Percentiles rank a stretch among this genome's conserved stretches.
Conservation (phyloP, 2,888 invertebrate species). For the Esperia sulphurella region DNA sequence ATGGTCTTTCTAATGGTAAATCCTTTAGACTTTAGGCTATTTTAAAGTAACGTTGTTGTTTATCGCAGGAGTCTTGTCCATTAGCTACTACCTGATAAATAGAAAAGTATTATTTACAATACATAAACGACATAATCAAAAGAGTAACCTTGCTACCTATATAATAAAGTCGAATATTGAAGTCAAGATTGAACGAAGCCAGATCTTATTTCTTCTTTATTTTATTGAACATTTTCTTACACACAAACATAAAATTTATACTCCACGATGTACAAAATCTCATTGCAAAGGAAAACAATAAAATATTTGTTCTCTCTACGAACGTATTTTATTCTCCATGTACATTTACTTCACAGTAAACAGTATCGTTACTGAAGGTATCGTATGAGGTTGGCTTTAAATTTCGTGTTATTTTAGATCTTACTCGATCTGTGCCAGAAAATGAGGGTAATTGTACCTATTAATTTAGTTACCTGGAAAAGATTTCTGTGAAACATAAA, state of each 20-base stretch:
- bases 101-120: too few species aligned
- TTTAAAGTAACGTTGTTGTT: too few species aligned
- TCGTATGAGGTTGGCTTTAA: not conserved
- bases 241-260: not conserved
- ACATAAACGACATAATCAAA: too few species aligned
- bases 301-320: constrained; percentile 16
- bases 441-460: too few species aligned
- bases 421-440: not conserved
- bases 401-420: not conserved
- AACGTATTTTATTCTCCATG: constrained; percentile 2
- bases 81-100: too few species aligned
- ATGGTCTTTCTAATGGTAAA: too few species aligned
- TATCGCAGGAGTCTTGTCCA: too few species aligned
- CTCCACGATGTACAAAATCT: constrained; percentile 4
- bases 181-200: not conserved
- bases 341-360: constrained; percentile 4
- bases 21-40: too few species aligned
- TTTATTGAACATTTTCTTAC: not conserved
- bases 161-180: not conserved
- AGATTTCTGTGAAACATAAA: too few species aligned
- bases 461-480: too few species aligned
- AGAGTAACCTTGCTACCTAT: too few species aligned
- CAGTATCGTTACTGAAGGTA: constrained; percentile 1
- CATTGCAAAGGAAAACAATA: constrained; percentile 15
- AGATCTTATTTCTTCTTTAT: not conserved